These are phyloP conservation scores for Pseudopipra pipra DNA, from an alignment of 2,113 vertebrate genomes.

Conservation along the genomic window DNA sequence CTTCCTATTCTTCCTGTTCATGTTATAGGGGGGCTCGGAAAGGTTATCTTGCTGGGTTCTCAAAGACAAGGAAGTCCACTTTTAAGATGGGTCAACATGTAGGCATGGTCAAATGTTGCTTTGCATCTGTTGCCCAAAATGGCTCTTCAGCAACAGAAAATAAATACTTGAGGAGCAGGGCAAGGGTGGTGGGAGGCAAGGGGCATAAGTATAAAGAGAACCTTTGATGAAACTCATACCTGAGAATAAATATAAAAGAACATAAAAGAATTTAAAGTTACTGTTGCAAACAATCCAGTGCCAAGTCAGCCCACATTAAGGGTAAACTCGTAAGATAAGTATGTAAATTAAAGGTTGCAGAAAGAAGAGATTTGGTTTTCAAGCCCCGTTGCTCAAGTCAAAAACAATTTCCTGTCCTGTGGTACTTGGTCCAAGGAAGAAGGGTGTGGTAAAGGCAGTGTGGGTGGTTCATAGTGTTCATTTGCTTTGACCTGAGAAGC, in stretches of 20 bases:
- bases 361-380: neutral
- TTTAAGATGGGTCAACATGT: neutral
- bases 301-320: neutral
- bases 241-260: neutral
- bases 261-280: neutral
- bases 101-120: neutral
- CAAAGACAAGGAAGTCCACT: neutral
- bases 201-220: neutral
- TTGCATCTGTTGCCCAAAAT: neutral
- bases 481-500: slow-evolving; percentile 5
- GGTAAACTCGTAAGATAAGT: neutral
- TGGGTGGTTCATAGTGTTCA: neutral
- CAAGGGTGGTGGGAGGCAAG: neutral
- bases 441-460: neutral
- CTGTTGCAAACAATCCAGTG: neutral
- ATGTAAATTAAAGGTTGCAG: neutral
- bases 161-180: neutral
- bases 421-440: neutral
- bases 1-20: neutral
- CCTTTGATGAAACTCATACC: neutral
- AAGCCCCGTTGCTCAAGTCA: neutral
- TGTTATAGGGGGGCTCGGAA: neutral
- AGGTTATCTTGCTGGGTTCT: neutral
- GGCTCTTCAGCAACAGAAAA: neutral
- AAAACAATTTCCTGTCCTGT: neutral